Evolutionary conservation across 2,113 vertebrate species (phyloP).

Genomic region (Cephalopholis sonnerati): DNA sequence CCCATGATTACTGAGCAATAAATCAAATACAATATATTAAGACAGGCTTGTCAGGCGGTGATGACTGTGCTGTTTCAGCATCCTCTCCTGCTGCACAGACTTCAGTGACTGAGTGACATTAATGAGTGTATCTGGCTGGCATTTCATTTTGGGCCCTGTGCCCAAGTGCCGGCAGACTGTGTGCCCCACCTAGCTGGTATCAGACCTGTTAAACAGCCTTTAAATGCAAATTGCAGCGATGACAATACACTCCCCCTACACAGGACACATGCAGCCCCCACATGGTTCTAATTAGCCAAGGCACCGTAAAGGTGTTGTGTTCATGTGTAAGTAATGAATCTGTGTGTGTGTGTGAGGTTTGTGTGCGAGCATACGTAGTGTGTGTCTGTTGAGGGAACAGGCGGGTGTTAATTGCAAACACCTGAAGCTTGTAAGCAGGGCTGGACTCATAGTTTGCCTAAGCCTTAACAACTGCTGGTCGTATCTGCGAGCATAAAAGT

Average conservation of each 20-base stretch:
- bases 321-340: constrained; percentile 54
- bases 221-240: constrained; percentile 69
- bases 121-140: constrained; percentile 32
- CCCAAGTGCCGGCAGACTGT: constrained; percentile 47
- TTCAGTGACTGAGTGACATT: constrained; percentile 19
- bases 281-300: constrained; percentile 72
- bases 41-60: not conserved
- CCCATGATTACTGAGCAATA: not conserved
- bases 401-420: constrained; percentile 80
- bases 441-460: constrained; percentile 45
- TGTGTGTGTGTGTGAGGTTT: constrained; percentile 16
- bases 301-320: constrained; percentile 65
- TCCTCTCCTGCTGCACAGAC: not conserved
- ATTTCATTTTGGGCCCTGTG: constrained; percentile 45
- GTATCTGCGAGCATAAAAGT: constrained; percentile 43
- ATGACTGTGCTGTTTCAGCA: constrained; percentile 2
- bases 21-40: not conserved
- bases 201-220: constrained; percentile 63
- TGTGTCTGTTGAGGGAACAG: constrained; percentile 46
- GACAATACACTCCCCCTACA: constrained; percentile 66
- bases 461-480: constrained; percentile 41
- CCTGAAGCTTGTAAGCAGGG: constrained; percentile 73
- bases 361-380: constrained; percentile 40
- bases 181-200: constrained; percentile 19
- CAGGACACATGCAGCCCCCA: constrained; percentile 53